Evolutionary conservation across 2,888 invertebrate genomes (phyloP).

Genomic region (Mongoloraphidia duomilia): DNA sequence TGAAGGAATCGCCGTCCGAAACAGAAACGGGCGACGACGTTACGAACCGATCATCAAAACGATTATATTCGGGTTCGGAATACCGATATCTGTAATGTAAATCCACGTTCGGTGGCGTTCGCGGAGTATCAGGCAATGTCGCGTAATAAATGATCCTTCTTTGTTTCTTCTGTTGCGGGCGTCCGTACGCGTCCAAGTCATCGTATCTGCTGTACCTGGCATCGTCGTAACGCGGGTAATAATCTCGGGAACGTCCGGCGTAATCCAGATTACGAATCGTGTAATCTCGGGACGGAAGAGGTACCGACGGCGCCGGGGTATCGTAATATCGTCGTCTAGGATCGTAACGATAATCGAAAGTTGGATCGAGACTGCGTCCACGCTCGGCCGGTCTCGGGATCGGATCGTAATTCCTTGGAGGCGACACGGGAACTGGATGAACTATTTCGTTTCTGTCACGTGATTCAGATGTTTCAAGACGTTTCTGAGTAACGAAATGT

Average conservation of each 20-base stretch:
- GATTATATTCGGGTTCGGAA: slow-evolving; percentile 10
- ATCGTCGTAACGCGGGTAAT: slow-evolving; percentile 2
- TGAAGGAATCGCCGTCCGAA: background rate
- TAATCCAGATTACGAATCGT: background rate
- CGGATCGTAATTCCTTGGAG: background rate
- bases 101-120: slow-evolving; percentile 43
- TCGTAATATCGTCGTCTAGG: slow-evolving; percentile 26
- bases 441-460: background rate
- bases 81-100: slow-evolving; percentile 35
- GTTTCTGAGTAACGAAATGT: slow-evolving; percentile 47
- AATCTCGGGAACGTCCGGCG: background rate
- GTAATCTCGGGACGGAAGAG: background rate
- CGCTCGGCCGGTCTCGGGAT: background rate
- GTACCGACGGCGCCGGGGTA: slow-evolving; percentile 8
- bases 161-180: slow-evolving; percentile 33
- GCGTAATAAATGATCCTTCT: slow-evolving; percentile 56
- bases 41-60: slow-evolving; percentile 15
- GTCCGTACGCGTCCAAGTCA: slow-evolving; percentile 19
- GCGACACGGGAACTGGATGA: background rate
- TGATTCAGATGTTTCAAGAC: slow-evolving; percentile 1
- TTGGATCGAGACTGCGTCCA: slow-evolving; percentile 21
- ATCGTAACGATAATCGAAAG: slow-evolving; percentile 25
- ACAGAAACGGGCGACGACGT: slow-evolving; percentile 14
- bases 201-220: slow-evolving; percentile 3
- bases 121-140: slow-evolving; percentile 51